Evolutionary conservation across 2,113 vertebrate species (phyloP), one percentile per base, ranked within the genome.

Genomic region (Podiceps cristatus): DNA sequence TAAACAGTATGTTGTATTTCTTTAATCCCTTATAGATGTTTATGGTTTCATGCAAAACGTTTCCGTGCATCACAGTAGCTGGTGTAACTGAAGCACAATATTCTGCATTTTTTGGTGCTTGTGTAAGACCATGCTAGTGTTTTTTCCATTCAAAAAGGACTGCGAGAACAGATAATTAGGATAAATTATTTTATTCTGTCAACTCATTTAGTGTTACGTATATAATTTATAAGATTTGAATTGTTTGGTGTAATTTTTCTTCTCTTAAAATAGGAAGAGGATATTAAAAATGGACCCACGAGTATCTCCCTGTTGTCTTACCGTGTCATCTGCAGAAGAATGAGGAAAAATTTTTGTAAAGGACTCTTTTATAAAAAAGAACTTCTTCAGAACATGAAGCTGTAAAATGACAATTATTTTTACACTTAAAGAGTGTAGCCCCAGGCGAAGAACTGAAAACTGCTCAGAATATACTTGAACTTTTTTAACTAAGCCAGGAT

Each of bases 191-290:
- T 82, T 89, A 42, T 86, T 86, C 29, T 73, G 1, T 37, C 23
- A 72, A 12, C 9, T 72, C 12, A 15, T 85, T 69, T 59, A 44
- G 1, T 77, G 18, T 50, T 84, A n/a, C 2, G 0, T 77, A 5
- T 64, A 20, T 59, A 42, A 23, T 24, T 55, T n/a, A 72, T 79
- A 59, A 71, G 20, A 62, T 71, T 9, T 73, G 8, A 84, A 56
- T 62, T 62, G 18, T 73, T 82, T 24, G 22, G 79, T 88, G 27
- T 95, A 25, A 25, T 89, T 58, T 72, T 95, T 98, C 93, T 92
- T 93, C 28, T 74, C 68, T 94, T 63, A 45, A 91, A 96, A 88
- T 19, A 98, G 98, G 98, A 49, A 97, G 98, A 97, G 98, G 98
- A 91, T 92, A 96, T 96, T 98, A 95, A 95, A 95, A 60, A 45